phyloP scores from a whole-genome alignment of 1,140 invertebrate genomes.

The Drosophila sp. region DNA sequence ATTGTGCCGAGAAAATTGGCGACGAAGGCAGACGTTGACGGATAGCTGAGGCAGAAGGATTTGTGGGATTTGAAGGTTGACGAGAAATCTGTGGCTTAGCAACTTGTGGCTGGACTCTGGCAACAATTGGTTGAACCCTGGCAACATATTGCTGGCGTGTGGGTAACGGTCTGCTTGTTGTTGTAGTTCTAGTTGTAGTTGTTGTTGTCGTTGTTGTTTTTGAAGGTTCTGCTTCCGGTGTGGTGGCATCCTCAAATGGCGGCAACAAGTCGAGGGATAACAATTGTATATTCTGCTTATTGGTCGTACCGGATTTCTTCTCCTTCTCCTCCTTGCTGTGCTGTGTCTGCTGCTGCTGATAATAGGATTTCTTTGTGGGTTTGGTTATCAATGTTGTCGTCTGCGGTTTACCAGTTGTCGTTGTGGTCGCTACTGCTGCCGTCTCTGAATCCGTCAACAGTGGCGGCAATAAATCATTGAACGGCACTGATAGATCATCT shows the following conservation, averaged over 20 bases:
- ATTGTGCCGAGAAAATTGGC: constrained; percentile 35
- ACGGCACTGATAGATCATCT: constrained; percentile 62
- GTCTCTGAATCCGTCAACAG: constrained; percentile 50
- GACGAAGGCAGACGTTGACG: constrained; percentile 23
- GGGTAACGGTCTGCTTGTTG: not conserved
- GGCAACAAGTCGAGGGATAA: constrained; percentile 62
- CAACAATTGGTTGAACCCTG: constrained; percentile 3
- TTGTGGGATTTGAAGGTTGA: not conserved
- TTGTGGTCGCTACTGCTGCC: constrained; percentile 3
- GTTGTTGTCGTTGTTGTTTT: not conserved
- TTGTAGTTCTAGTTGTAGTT: not conserved
- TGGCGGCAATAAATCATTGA: constrained; percentile 78
- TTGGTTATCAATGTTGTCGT: constrained; percentile 42
- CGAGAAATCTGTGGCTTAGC: constrained; percentile 11
- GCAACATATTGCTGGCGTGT: not conserved
- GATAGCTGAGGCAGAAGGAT: not conserved
- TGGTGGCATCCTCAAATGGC: constrained; percentile 50
- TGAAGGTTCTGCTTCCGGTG: constrained; percentile 20
- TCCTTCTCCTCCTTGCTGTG: constrained; percentile 27
- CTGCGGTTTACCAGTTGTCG: constrained; percentile 15
- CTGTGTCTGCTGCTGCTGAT: constrained; percentile 49
- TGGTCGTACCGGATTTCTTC: constrained; percentile 31
- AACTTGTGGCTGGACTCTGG: constrained; percentile 21
- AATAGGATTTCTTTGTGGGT: constrained; percentile 68
- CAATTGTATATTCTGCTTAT: constrained; percentile 32